phyloP scores from a whole-genome alignment of 2,888 invertebrate species.

The Eilema sororculum region DNA sequence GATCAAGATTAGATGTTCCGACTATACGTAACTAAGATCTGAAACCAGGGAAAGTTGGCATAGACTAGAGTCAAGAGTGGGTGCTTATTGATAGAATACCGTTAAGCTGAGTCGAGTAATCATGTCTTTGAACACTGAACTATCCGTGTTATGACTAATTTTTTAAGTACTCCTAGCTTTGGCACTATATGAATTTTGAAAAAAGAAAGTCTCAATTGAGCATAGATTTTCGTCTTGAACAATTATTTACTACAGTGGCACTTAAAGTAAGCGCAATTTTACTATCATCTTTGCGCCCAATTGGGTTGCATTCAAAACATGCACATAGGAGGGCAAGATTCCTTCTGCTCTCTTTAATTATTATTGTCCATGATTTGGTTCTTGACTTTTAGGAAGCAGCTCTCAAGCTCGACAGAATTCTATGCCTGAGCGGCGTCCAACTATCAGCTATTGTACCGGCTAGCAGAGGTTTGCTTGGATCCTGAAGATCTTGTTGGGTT shows the following conservation, averaged over 20 bases:
- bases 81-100: constrained; percentile 64
- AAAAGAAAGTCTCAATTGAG: constrained; percentile 9
- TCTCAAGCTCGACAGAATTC: too few relatives aligned
- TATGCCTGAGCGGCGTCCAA: too few relatives aligned
- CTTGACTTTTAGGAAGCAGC: too few relatives aligned
- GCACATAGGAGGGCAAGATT: too few relatives aligned
- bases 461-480: too few relatives aligned
- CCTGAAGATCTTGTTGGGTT: too few relatives aligned
- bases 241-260: not conserved
- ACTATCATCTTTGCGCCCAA: too few relatives aligned
- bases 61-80: constrained; percentile 62
- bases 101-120: constrained; percentile 48
- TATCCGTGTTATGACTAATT: constrained; percentile 35
- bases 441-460: too few relatives aligned
- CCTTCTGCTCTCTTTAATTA: too few relatives aligned
- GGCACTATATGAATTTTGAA: not conserved
- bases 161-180: constrained; percentile 11
- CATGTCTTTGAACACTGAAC: constrained; percentile 17
- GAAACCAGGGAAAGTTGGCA: constrained; percentile 79
- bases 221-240: not conserved
- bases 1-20: constrained; percentile 54
- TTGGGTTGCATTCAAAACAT: too few relatives aligned
- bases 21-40: constrained; percentile 62
- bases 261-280: too few relatives aligned
- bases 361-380: too few relatives aligned